phyloP scores from a whole-genome alignment of 1,140 invertebrate species.

The Anthonomus grandis region DNA sequence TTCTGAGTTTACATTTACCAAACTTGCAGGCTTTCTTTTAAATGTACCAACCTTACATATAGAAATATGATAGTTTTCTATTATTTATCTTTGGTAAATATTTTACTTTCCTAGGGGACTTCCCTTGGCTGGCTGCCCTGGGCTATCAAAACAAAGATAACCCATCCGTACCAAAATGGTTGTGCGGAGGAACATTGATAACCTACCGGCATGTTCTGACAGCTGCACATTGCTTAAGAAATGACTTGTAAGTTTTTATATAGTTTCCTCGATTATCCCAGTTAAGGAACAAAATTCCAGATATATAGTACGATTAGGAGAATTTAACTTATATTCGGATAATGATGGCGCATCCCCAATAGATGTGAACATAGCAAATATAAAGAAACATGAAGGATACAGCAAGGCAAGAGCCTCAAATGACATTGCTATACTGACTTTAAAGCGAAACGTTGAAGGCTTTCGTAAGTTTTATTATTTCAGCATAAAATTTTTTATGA shows the following conservation, averaged over 20 bases:
- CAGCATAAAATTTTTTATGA: background rate
- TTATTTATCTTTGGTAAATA: too few species aligned
- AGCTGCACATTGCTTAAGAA: constrained; percentile 82
- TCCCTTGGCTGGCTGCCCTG: constrained; percentile 70
- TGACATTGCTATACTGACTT: constrained; percentile 72
- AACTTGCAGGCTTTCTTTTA: too few species aligned
- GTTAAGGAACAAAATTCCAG: constrained; percentile 43
- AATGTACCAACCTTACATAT: too few species aligned
- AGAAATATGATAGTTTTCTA: too few species aligned
- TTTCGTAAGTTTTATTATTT: constrained; percentile 1
- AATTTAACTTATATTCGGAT: constrained; percentile 62
- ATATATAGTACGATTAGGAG: constrained; percentile 66
- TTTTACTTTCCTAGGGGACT: too few species aligned
- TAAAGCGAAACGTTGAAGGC: constrained; percentile 46
- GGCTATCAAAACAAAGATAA: constrained; percentile 57
- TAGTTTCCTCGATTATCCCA: background rate
- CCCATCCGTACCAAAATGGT: constrained; percentile 53
- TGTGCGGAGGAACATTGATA: constrained; percentile 82
- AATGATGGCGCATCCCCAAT: constrained; percentile 61
- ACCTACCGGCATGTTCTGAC: constrained; percentile 71
- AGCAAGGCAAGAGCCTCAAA: constrained; percentile 61
- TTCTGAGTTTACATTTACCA: too few species aligned
- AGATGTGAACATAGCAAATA: constrained; percentile 59
- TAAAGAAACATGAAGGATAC: constrained; percentile 65
- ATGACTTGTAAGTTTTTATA: constrained; percentile 53